Base-by-base conservation (phyloP, 2,888 invertebrate genomes). In the Hirudinaria manillensis region DNA sequence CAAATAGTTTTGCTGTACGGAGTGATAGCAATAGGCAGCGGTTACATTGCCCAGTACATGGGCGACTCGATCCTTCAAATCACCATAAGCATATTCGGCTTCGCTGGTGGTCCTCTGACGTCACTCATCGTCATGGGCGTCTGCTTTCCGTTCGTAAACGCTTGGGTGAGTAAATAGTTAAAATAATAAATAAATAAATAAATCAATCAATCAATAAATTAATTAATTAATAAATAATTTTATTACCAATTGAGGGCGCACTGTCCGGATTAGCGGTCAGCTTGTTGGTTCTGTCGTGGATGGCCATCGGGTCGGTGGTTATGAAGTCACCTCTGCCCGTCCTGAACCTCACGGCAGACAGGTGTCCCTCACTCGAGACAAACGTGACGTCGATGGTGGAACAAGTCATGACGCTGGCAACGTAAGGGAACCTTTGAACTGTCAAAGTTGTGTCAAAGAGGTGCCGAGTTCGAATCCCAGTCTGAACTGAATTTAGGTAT, bases 61-160 rank as follows among this genome's bases (percentile, higher is more conserved):
- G 81, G 81, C 16, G 78, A 78, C 29, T 79, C 80, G 13, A 80
- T 82, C 56, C 78, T 81, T 21, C 79, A 81, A 80, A 81, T 82
- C 1, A 80, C 82, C 7, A 77, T 83, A 32, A 81, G 81, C 76
- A 79, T 82, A 24, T 82, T 83, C 76, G 83, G 83, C 3, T 82
- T 83, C 81, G 80, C 81, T 6, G 83, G 83, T 2, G 83, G 83
- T 10, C 83, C 83, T 4, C 76, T 83, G 19, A 78, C 81, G n/a
- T 81, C 80, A 0, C 77, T 82, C 10, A 79, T 83, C 66, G 72
- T 81, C 7, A 78, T 80, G 38, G 83, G 81, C 3, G 79, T 83
- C 74, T 82, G 82, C 75, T 78, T 81, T 36, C 82, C 83, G 24
- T 79, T 79, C 56, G 79, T 81, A 55, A 83, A 82, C 77, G 78